These are phyloP conservation scores for Tokudaia muenninki DNA, from an alignment of 2,797 vertebrate genomes.

Conservation along the genomic window DNA sequence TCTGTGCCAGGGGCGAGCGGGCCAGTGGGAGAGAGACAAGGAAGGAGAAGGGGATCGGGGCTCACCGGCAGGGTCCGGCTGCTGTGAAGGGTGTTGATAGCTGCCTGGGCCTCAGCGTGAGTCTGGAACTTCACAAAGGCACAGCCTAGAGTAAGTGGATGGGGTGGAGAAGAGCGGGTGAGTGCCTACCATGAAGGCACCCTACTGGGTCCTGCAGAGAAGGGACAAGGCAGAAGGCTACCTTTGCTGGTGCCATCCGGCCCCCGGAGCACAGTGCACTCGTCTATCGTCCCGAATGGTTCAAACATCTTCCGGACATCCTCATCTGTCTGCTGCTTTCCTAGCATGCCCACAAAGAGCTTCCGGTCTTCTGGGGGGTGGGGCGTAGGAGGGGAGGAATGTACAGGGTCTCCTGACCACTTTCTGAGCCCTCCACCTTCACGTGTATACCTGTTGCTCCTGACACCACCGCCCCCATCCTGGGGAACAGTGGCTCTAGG, in stretches of 20 bases:
- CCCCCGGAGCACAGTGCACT: constrained; percentile 96
- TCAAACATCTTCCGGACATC: constrained; percentile 96
- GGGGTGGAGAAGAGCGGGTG: neutral
- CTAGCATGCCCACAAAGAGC: constrained; percentile 97
- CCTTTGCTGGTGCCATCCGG: constrained; percentile 97
- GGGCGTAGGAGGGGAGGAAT: neutral
- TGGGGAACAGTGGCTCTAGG: neutral
- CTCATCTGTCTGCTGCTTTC: constrained; percentile 96
- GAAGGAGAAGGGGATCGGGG: neutral
- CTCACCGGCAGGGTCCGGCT: constrained; percentile 95
- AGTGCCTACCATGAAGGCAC: neutral
- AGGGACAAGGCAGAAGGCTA: constrained; percentile 65
- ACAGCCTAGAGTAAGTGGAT: constrained; percentile 89
- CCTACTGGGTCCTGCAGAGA: neutral
- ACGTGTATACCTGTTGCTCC: neutral
- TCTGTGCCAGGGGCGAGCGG: neutral
- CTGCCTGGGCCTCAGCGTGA: constrained; percentile 95
- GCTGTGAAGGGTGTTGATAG: constrained; percentile 95
- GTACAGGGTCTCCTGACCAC: neutral
- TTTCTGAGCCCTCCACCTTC: neutral
- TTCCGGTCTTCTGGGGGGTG: constrained; percentile 93
- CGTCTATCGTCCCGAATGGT: constrained; percentile 95
- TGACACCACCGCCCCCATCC: neutral
- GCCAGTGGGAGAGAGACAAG: neutral
- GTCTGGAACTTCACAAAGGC: constrained; percentile 97